These are phyloP conservation scores for Mesitornis unicolor DNA, from an alignment of 2,113 vertebrate species.

Conservation along the genomic window DNA sequence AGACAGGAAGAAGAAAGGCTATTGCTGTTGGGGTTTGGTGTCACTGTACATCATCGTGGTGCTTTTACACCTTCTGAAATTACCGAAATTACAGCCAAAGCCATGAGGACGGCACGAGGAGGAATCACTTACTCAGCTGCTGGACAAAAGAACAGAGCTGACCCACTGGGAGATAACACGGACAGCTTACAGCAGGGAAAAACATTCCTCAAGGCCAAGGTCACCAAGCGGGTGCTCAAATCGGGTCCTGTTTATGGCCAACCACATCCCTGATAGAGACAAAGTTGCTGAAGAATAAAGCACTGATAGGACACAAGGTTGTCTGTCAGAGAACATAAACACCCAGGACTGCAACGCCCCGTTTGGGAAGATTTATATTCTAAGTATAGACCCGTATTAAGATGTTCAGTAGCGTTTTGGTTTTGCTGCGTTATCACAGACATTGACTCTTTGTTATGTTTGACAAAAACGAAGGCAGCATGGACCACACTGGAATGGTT, in stretches of 20 bases:
- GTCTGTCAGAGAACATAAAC: neutral
- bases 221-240: neutral
- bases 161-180: neutral
- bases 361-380: neutral
- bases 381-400: neutral
- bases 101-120: fast-evolving
- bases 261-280: neutral
- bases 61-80: neutral
- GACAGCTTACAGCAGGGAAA: neutral
- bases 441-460: neutral
- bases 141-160: neutral
- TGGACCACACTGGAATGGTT: neutral
- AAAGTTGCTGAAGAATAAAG: neutral
- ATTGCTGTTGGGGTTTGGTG: neutral
- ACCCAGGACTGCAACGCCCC: neutral
- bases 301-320: neutral
- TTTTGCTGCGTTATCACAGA: neutral
- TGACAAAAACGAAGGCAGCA: neutral
- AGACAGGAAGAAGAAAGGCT: neutral
- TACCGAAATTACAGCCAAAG: neutral
- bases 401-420: neutral
- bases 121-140: neutral
- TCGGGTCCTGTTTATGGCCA: neutral
- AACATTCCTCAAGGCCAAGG: neutral
- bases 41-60: neutral